Evolutionary conservation across 2,113 vertebrate genomes (phyloP).

Genomic region (Oryzias woworae): DNA sequence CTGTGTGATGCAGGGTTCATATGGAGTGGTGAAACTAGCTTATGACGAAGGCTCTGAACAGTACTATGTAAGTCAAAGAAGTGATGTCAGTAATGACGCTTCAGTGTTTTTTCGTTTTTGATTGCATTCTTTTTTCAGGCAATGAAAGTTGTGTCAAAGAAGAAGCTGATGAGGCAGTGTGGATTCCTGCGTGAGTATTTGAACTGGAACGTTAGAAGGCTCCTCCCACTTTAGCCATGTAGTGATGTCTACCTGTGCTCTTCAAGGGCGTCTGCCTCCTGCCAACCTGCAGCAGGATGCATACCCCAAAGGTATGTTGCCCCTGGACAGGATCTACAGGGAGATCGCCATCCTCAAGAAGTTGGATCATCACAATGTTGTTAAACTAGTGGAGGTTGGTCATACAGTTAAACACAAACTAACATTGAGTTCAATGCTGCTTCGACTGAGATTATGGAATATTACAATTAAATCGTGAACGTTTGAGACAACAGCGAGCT

Average conservation of each 20-base stretch:
- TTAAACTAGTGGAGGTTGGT: conserved; percentile 91
- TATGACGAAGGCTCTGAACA: conserved; percentile 91
- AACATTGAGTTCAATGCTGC: not conserved
- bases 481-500: not conserved
- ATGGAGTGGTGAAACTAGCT: conserved; percentile 92
- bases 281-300: conserved; percentile 79
- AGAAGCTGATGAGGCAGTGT: conserved; percentile 90
- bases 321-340: conserved; percentile 88
- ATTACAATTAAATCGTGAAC: not conserved
- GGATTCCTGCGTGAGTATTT: conserved; percentile 91
- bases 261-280: conserved; percentile 84
- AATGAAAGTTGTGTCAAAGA: conserved; percentile 98
- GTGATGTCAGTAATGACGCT: conserved; percentile 1
- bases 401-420: not conserved
- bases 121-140: conserved; percentile 74
- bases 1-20: conserved; percentile 84
- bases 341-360: conserved; percentile 98
- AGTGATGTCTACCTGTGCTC: conserved; percentile 10
- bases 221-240: too few relatives aligned
- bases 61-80: conserved; percentile 84
- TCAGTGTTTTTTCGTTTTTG: not conserved
- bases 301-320: conserved; percentile 78
- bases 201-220: too few relatives aligned
- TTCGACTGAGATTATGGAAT: not conserved
- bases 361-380: conserved; percentile 91